These are phyloP conservation scores for Choreutis nemorana DNA, from an alignment of 2,888 invertebrate genomes.

Conservation along the genomic window DNA sequence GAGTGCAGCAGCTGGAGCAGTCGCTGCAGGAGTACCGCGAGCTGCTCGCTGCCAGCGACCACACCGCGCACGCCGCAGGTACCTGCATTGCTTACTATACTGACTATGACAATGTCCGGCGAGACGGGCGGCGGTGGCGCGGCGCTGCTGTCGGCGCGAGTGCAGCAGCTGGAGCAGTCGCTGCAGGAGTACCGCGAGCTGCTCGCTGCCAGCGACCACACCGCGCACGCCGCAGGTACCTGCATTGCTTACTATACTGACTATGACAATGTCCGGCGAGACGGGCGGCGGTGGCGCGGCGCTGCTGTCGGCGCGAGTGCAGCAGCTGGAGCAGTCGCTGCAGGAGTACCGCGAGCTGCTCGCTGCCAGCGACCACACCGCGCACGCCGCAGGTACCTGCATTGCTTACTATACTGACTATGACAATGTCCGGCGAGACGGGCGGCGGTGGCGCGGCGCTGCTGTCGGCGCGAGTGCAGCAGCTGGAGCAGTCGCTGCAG, in stretches of 20 bases:
- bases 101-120: slow-evolving; percentile 23
- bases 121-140: slow-evolving; percentile 12
- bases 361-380: slow-evolving; percentile 10
- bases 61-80: slow-evolving; percentile 40
- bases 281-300: slow-evolving; percentile 43
- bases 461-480: slow-evolving; percentile 65
- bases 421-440: no score
- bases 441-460: slow-evolving; percentile 18
- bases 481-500: no score
- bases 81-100: no score
- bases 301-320: slow-evolving; percentile 69
- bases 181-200: slow-evolving; percentile 78
- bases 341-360: slow-evolving; percentile 21
- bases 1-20: slow-evolving; percentile 77
- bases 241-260: no score
- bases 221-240: slow-evolving; percentile 29
- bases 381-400: slow-evolving; percentile 13
- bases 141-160: slow-evolving; percentile 61
- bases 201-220: slow-evolving; percentile 71
- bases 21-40: slow-evolving; percentile 78
- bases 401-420: no score
- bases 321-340: slow-evolving; percentile 1
- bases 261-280: slow-evolving; percentile 52
- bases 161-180: slow-evolving; percentile 77
- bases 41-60: slow-evolving; percentile 71